Conservation (phyloP, 2,888 invertebrate genomes). For the Stenchaetothrips biformis region DNA sequence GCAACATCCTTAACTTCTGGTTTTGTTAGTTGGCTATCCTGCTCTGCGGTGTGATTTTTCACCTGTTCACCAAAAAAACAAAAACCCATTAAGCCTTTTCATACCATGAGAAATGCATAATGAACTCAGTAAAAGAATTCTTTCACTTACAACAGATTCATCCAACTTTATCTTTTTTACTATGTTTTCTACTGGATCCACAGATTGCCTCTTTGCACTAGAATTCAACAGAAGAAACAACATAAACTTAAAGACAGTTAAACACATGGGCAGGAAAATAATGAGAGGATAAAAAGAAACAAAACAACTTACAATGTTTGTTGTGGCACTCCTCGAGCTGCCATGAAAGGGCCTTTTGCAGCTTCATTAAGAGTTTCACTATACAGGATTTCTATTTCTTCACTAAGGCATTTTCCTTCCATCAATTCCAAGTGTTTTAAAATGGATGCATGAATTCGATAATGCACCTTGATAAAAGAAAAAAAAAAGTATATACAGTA, state of each 20-base stretch:
- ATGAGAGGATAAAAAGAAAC: background rate
- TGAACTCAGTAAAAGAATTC: background rate
- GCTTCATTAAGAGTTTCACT: conserved; percentile 53
- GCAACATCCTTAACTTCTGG: too few relatives aligned
- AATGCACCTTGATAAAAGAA: conserved; percentile 46
- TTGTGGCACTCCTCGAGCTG: conserved; percentile 42
- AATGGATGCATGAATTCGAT: conserved; percentile 80
- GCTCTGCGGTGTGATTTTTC: background rate
- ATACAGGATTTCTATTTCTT: conserved; percentile 57
- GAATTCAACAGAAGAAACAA: background rate
- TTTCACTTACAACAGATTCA: conserved; percentile 9
- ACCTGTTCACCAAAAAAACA: background rate
- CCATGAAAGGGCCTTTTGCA: conserved; percentile 49
- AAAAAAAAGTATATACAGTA: background rate
- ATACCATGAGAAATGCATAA: background rate
- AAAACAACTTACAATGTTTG: conserved; percentile 26
- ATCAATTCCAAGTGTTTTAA: conserved; percentile 77
- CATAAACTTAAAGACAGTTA: background rate
- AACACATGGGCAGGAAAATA: conserved; percentile 1
- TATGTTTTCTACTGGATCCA: background rate
- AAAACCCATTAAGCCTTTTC: background rate
- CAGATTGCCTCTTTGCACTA: background rate
- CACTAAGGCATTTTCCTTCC: conserved; percentile 62
- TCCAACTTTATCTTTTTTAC: conserved; percentile 22
- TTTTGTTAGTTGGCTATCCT: background rate